A percentile compares a stretch with the other conserved stretches of the same genome.
Evolutionary conservation across 2,888 invertebrate species (phyloP).

Genomic region (Chaetogeoica ovagalla): DNA sequence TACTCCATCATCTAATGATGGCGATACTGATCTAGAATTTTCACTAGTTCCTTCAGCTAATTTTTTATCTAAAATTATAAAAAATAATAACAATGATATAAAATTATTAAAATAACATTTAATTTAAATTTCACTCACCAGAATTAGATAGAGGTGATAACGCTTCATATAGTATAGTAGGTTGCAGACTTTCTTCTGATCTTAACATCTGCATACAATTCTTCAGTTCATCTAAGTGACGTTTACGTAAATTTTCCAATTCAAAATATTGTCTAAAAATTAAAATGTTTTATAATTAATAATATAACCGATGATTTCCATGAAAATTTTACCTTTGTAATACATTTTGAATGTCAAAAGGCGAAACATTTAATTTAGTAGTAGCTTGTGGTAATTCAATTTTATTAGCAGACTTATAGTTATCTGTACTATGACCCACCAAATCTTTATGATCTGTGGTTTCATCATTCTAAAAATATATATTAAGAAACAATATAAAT

Average conservation of each 20-base stretch:
- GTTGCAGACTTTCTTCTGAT: conserved; percentile 19
- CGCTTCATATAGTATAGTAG: conserved; percentile 47
- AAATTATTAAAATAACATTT: neutral
- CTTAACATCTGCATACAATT: conserved; percentile 33
- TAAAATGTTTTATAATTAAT: neutral
- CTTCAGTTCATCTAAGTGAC: conserved; percentile 44
- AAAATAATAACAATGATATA: neutral
- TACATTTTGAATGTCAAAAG: conserved; percentile 32
- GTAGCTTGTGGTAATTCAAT: conserved; percentile 11
- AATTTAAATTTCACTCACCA: neutral
- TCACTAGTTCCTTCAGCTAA: conserved; percentile 23
- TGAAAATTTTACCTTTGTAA: conserved; percentile 21
- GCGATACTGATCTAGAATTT: conserved; percentile 45
- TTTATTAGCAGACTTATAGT: neutral
- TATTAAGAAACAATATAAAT: neutral
- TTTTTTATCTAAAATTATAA: conserved; percentile 41
- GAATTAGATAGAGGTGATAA: conserved; percentile 44
- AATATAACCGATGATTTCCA: conserved; percentile 8
- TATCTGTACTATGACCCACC: conserved; percentile 16
- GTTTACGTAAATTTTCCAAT: conserved; percentile 45
- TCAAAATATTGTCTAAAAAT: conserved; percentile 37
- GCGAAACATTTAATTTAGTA: conserved; percentile 24
- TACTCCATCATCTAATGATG: conserved; percentile 27
- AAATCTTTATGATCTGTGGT: conserved; percentile 20
- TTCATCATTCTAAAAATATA: conserved; percentile 32